Percentiles rank a stretch among this genome's conserved stretches.
Evolutionary conservation across 2,113 vertebrate genomes (phyloP).

Genomic region (Clupea harengus): DNA sequence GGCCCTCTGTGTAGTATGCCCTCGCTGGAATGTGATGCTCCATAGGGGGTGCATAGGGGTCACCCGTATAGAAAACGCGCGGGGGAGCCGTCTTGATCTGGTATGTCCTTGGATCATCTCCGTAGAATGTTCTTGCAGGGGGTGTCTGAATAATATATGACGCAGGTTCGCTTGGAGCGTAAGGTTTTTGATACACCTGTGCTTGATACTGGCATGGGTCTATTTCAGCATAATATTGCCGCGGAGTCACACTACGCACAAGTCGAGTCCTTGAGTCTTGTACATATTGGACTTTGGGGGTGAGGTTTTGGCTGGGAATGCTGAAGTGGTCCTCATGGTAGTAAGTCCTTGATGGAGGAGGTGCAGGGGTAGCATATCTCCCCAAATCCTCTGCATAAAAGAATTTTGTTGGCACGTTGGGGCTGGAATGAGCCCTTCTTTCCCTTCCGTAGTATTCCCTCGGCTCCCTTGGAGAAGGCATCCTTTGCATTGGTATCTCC

Average conservation of each 20-base stretch:
- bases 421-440: constrained; percentile 75
- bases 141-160: constrained; percentile 81
- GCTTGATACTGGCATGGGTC: constrained; percentile 65
- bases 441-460: constrained; percentile 77
- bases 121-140: constrained; percentile 69
- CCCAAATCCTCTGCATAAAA: constrained; percentile 85
- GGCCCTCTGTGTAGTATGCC: constrained; percentile 73
- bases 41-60: constrained; percentile 80
- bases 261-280: constrained; percentile 72
- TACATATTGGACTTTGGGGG: constrained; percentile 72
- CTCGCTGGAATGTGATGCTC: constrained; percentile 78
- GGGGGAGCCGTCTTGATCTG: constrained; percentile 73
- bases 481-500: constrained; percentile 72
- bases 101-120: constrained; percentile 77
- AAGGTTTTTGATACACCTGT: constrained; percentile 68
- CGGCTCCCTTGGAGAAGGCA: constrained; percentile 70
- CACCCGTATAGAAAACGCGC: constrained; percentile 76
- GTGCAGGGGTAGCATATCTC: constrained; percentile 68
- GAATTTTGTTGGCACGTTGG: constrained; percentile 81
- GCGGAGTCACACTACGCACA: constrained; percentile 66
- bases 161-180: constrained; percentile 69
- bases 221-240: constrained; percentile 66
- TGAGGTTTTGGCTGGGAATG: constrained; percentile 69
- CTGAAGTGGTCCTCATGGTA: constrained; percentile 74
- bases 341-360: constrained; percentile 69